phyloP scores from a whole-genome alignment of 37 sponge, comb jelly and placozoan species.

The Geodia barretti region DNA sequence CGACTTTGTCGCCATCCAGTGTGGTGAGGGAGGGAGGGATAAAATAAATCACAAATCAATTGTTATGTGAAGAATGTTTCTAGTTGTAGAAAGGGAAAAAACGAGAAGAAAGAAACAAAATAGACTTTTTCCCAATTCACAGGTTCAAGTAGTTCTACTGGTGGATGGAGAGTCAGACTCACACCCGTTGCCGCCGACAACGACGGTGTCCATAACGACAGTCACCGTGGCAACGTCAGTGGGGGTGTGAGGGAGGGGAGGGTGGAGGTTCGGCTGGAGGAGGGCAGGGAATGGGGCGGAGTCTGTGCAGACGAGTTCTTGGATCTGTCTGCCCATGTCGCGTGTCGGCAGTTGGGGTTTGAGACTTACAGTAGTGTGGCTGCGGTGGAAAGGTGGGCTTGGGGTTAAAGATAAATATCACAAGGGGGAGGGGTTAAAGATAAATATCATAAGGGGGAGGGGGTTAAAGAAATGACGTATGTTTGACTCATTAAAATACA shows the following conservation, averaged over 20 bases:
- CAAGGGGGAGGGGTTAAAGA: no score
- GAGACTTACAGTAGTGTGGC: neutral
- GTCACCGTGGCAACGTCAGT: neutral
- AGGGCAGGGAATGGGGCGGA: constrained; percentile 13
- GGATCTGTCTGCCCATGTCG: constrained; percentile 26
- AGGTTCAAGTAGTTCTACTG: neutral
- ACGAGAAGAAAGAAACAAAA: no score
- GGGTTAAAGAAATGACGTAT: no score
- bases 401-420: no score
- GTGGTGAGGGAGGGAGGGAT: constrained; percentile 11
- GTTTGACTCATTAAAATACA: no score
- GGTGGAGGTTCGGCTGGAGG: neutral
- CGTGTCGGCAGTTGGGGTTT: constrained; percentile 46
- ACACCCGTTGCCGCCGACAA: constrained; percentile 1
- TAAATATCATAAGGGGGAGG: no score
- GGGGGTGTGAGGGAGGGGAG: constrained; percentile 11
- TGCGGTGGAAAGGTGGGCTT: no score
- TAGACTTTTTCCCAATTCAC: no score
- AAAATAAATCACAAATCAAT: neutral
- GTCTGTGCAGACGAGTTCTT: constrained; percentile 25
- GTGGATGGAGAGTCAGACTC: neutral
- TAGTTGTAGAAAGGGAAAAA: no score
- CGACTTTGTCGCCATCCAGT: neutral
- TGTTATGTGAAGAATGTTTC: neutral
- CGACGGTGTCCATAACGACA: neutral